Base-by-base conservation (phyloP, 1,140 invertebrate species). In the Augochlora pura region DNA sequence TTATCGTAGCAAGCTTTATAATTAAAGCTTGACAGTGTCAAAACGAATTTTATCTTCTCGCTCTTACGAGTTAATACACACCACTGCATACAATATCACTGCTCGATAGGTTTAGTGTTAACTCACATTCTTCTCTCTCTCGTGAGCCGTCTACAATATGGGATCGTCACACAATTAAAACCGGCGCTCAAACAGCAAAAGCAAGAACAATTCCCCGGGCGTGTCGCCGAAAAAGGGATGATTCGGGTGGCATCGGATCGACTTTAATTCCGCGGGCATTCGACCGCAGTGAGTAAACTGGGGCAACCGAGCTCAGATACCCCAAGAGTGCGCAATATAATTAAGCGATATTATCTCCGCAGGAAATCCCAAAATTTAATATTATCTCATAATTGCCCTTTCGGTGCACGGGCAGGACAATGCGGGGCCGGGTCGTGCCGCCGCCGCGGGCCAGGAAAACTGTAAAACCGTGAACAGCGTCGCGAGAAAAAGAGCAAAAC, bases 341-440 rank as follows among this genome's bases (percentile, higher is more conserved):
- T 64, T 64, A 64, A n/a, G 32, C 32, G 62, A 64, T 64, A 21
- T 14, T 39, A 64, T 64, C 62, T 21, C 32, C 62, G 32, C 62
- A 39, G 62, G 32, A 64, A 38, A 64, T 64, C 62, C 62, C 1
- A n/a, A 64, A 64, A 64, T 64, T 64, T 64, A 64, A 64, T 64
- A 64, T 64, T 39, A 39, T 39, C 62, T 39, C 62, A 18, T 39
- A 39, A 64, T 39, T 64, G 38, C 21, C 32, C 62, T 38, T 39
- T 64, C 32, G 8, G 7, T n/a, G 18, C 21, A 10, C 32, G 25
- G 49, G 6, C 18, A 39, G 32, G 38, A 64, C 32, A 64, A 64
- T 39, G 16, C 32, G 8, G 6, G 27, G 10, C 32, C 59, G 59
- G 10, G 25, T 14, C 59, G 1, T 14, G 27, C 4, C 16, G 14